Percentiles rank a stretch among this genome's conserved stretches.
Evolutionary conservation across 2,888 invertebrate genomes (phyloP).

Genomic region (Drosophila hamatofila): DNA sequence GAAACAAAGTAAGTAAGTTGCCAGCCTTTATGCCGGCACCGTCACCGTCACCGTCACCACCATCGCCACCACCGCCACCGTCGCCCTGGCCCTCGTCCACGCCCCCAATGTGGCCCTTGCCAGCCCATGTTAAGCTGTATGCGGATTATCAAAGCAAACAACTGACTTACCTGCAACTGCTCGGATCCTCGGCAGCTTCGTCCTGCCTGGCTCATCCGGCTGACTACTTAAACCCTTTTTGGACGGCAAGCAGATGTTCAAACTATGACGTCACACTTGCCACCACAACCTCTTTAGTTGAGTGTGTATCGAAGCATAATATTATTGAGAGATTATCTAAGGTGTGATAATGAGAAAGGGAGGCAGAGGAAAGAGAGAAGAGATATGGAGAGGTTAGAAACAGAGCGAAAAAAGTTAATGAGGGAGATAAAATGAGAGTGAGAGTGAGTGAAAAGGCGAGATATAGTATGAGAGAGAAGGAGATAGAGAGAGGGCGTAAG

Average conservation of each 20-base stretch:
- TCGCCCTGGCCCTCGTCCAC: neutral
- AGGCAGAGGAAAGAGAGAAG: neutral
- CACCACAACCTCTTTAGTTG: neutral
- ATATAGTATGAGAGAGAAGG: too few relatives aligned
- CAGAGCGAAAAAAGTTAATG: neutral
- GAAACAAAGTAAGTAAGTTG: slow-evolving; percentile 71
- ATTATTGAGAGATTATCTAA: neutral
- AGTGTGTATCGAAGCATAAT: slow-evolving; percentile 1
- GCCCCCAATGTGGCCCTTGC: neutral
- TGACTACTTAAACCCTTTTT: slow-evolving; percentile 19
- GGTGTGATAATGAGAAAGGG: neutral
- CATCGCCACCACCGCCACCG: slow-evolving; percentile 22
- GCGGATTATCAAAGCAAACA: slow-evolving; percentile 77
- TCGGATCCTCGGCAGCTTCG: slow-evolving; percentile 12
- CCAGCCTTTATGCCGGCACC: slow-evolving; percentile 23
- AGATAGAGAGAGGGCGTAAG: neutral
- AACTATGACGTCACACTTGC: slow-evolving; percentile 1
- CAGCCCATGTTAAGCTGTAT: slow-evolving; percentile 67
- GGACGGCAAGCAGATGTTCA: neutral
- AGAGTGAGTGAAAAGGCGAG: neutral
- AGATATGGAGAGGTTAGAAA: too few relatives aligned
- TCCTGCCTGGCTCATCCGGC: neutral
- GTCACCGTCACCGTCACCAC: slow-evolving; percentile 10
- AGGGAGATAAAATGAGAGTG: neutral
- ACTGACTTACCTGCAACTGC: slow-evolving; percentile 37